These are phyloP conservation scores for Sebastes iracundus DNA, from an alignment of 2,797 vertebrate genomes.

Conservation along the genomic window DNA sequence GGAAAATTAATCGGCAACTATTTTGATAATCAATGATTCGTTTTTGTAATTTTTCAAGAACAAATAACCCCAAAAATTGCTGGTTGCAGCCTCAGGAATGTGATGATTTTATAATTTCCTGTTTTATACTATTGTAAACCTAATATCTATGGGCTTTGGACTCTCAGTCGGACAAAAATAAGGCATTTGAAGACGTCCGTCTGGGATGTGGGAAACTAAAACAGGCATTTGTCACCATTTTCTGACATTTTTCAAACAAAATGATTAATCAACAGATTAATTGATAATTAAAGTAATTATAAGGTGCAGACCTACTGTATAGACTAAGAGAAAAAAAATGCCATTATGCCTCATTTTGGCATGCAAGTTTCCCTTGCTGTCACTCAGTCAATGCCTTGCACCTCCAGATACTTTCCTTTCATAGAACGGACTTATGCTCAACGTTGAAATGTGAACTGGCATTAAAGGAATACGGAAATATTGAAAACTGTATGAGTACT, in stretches of 20 bases:
- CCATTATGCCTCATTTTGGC: neutral
- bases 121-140: neutral
- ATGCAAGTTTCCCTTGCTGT: slow-evolving; percentile 3
- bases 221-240: neutral
- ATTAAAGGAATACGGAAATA: slow-evolving; percentile 1
- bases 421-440: slow-evolving; percentile 4
- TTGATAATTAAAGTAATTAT: neutral
- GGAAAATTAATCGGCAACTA: neutral
- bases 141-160: neutral
- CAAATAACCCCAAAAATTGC: neutral
- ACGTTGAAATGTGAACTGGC: slow-evolving; percentile 18
- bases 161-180: neutral
- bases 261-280: neutral
- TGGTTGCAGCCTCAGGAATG: neutral
- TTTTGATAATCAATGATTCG: neutral
- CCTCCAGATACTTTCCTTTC: slow-evolving; percentile 15
- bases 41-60: neutral
- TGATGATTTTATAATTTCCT: neutral
- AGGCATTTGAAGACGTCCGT: neutral
- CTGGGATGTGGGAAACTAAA: neutral
- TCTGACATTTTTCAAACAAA: neutral
- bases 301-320: neutral
- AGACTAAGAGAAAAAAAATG: neutral
- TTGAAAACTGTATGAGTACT: neutral
- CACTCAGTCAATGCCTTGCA: slow-evolving; percentile 12